phyloP scores from a whole-genome alignment of 2,113 vertebrate genomes.

The Semnornis frantzii region DNA sequence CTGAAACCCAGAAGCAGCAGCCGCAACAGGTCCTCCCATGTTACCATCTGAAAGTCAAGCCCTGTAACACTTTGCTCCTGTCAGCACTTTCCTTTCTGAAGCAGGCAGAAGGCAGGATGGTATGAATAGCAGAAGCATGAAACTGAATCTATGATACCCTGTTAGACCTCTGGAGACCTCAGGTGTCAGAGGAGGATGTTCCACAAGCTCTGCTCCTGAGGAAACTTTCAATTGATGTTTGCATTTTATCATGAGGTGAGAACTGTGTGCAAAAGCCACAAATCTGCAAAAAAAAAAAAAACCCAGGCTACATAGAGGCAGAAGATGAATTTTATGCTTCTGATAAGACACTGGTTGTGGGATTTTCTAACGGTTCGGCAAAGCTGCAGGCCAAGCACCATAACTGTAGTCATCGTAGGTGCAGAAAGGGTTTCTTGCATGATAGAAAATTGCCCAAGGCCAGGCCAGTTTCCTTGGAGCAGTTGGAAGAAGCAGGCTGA shows the following conservation, averaged over 20 bases:
- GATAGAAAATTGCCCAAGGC: not conserved
- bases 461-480: not conserved
- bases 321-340: accelerated
- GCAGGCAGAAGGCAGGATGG: too few relatives aligned
- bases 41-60: too few relatives aligned
- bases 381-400: not conserved
- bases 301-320: not conserved
- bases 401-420: not conserved
- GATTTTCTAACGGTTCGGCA: not conserved
- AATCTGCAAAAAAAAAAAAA: not conserved
- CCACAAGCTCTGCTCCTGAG: not conserved
- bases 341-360: not conserved
- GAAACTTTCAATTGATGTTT: not conserved
- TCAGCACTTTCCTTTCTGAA: too few relatives aligned
- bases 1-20: too few relatives aligned
- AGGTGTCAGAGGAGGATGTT: not conserved
- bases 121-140: too few relatives aligned
- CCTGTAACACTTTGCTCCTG: too few relatives aligned
- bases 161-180: not conserved
- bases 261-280: not conserved
- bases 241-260: not conserved
- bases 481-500: not conserved
- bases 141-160: too few relatives aligned
- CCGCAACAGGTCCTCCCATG: too few relatives aligned
- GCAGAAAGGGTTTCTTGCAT: not conserved